Evolutionary conservation across 1,140 invertebrate genomes (phyloP), one percentile per base, ranked within the genome.

Genomic region (Papilio aristodemus): DNA sequence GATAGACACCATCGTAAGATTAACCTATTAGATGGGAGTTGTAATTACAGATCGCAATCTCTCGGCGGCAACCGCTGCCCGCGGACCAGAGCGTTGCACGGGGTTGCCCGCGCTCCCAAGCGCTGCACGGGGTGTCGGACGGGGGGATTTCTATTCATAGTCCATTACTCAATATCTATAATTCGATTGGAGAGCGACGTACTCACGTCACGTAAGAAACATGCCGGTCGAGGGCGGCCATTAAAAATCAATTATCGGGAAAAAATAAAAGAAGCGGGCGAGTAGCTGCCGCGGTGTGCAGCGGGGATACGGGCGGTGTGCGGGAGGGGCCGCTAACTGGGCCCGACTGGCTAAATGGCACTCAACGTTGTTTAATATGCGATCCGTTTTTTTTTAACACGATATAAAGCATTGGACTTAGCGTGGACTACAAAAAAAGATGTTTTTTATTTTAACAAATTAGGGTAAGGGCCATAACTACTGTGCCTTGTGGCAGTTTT

Each of bases 221-320:
- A 32, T 39, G 39, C 69, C 54, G 60, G 60, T 50, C 9, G 46
- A 19, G 60, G 38, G 41, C 59, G 68, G 58, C 78, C 78, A 86
- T 86, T 86, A 86, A 81, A 84, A 83, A 85, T 80, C 80, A 86
- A 86, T 86, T 86, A 85, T 78, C 73, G 43, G 58, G 73, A 76
- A 80, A 81, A 85, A 84, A 71, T 46, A 74, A 59, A 73, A 73
- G 69, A 71, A 78, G 76, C 58, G 58, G 36, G 58, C 17, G 43
- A 32, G 19, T 27, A 22, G 76, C 73, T 67, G 80, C 72, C 73
- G 67, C 41, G 37, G 72, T 5, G 19, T 10, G 74, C 13, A 10
- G 37, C 54, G 37, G 46, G 41, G 19, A 2, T 25, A 41, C 5
- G 41, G n/a, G 14, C 19, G 41, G 4, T 1, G 41, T 0, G 11